Percentiles rank a stretch among this genome's conserved stretches.
Evolutionary conservation across 1,140 invertebrate species (phyloP).

Genomic region (Drosophila melanogaster): DNA sequence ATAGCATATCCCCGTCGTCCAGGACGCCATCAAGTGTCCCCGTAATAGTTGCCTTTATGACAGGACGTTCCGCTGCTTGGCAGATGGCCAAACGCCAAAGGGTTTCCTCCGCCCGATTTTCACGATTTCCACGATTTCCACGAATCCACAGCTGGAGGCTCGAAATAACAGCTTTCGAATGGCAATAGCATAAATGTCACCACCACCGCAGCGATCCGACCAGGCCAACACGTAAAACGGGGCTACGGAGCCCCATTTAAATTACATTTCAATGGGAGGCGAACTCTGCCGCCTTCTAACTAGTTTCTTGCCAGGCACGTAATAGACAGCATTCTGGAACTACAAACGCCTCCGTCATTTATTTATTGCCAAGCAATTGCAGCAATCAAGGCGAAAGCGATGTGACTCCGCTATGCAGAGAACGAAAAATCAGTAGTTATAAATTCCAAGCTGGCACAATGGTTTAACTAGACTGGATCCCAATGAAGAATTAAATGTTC

Average conservation of each 20-base stretch:
- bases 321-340: conserved; percentile 48
- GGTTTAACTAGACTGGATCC: too few relatives aligned
- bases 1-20: conserved; percentile 9
- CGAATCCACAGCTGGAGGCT: conserved; percentile 17
- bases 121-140: conserved; percentile 3
- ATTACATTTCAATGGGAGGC: conserved; percentile 44
- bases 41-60: conserved; percentile 46
- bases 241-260: conserved; percentile 41
- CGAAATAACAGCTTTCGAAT: conserved; percentile 33
- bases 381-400: conserved; percentile 62
- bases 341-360: conserved; percentile 55
- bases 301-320: conserved; percentile 51
- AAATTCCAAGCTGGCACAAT: background rate
- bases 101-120: conserved; percentile 19
- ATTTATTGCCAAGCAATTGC: conserved; percentile 69
- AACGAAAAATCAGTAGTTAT: background rate
- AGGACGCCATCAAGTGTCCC: conserved; percentile 33
- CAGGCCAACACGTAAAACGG: conserved; percentile 24
- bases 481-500: too few relatives aligned
- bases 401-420: conserved; percentile 22
- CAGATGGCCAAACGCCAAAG: conserved; percentile 21
- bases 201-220: conserved; percentile 13
- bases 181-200: conserved; percentile 38
- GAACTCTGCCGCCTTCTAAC: conserved; percentile 10
- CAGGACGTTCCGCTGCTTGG: conserved; percentile 15